Evolutionary conservation across 2,888 invertebrate genomes (phyloP), one percentile per base, ranked within the genome.

Genomic region (Epinotia brunnichana): DNA sequence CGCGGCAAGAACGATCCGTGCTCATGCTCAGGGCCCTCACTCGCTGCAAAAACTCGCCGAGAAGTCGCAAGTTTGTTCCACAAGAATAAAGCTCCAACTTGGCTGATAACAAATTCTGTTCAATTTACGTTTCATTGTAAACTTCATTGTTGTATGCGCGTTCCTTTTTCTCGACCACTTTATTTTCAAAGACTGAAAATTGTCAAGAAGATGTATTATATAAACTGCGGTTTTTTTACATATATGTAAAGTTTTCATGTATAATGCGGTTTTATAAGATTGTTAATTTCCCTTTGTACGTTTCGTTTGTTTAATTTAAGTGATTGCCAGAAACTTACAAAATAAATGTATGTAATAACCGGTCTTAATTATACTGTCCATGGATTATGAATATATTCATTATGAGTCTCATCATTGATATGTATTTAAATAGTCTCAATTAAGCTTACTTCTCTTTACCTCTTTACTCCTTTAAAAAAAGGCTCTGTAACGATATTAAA

Each of bases 31-130:
- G 35, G 56, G 53, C 53, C 51, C 63, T 54, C 51, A 39, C 10
- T 39, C 19, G 17, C 17, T 44, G 61, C 62, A 62, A 56, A 69
- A 69, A 69, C 60, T 62, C 62, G 41, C 39, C 54, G 60, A 60
- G n/a, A 54, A 69, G 39, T 62, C 69, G 59, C 70, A 59, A 66
- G 66, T 66, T 66, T 56, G 67, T 62, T 72, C 61, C 66, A 21
- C 61, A 35, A 59, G 64, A 70, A 72, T 67, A 62, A 67, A 72
- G 21, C 56, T 67, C 48, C 35, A 44, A 67, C 67, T 62, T 67
- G 48, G n/a, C 67, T 39, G 72, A 72, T 72, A 72, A 67, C 41
- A 72, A 67, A 72, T 67, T 72, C 67, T 72, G 67, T 72, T 67
- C 60, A 62, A 70, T 72, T 67, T 61, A 67, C 48, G 67, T 67